phyloP scores from a whole-genome alignment of 1,140 invertebrate genomes.

The Drosophila pachea region DNA sequence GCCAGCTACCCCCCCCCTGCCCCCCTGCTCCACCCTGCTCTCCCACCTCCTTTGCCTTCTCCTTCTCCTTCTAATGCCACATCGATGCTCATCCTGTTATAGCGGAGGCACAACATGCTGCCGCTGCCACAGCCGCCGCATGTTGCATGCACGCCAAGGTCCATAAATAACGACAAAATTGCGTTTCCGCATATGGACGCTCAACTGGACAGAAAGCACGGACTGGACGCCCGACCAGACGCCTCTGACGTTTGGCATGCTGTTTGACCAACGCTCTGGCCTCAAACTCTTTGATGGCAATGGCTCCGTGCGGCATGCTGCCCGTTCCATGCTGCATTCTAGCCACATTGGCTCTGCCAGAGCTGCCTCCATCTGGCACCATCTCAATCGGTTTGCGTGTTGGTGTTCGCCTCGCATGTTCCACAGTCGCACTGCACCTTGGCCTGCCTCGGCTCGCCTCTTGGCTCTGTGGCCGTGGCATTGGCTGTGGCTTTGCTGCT shows the following conservation, averaged over 20 bases:
- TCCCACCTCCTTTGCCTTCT: constrained; percentile 15
- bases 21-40: constrained; percentile 10
- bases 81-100: constrained; percentile 69
- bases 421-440: constrained; percentile 53
- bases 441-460: constrained; percentile 32
- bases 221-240: constrained; percentile 24
- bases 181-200: constrained; percentile 76
- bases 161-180: constrained; percentile 79
- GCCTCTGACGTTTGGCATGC: constrained; percentile 47
- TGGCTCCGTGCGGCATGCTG: not conserved
- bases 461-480: constrained; percentile 32
- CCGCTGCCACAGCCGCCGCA: constrained; percentile 31
- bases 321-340: not conserved
- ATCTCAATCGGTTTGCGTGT: constrained; percentile 30
- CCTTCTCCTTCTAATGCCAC: constrained; percentile 45
- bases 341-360: constrained; percentile 22
- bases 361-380: constrained; percentile 40
- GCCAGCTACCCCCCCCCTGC: constrained; percentile 26
- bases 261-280: constrained; percentile 43
- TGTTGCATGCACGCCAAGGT: constrained; percentile 72
- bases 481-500: constrained; percentile 1
- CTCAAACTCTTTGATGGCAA: constrained; percentile 23
- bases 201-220: constrained; percentile 37
- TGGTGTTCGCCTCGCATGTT: constrained; percentile 48
- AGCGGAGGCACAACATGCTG: constrained; percentile 45